Base-by-base conservation (phyloP, 2,113 vertebrate species). In the Sylvietta virens region DNA sequence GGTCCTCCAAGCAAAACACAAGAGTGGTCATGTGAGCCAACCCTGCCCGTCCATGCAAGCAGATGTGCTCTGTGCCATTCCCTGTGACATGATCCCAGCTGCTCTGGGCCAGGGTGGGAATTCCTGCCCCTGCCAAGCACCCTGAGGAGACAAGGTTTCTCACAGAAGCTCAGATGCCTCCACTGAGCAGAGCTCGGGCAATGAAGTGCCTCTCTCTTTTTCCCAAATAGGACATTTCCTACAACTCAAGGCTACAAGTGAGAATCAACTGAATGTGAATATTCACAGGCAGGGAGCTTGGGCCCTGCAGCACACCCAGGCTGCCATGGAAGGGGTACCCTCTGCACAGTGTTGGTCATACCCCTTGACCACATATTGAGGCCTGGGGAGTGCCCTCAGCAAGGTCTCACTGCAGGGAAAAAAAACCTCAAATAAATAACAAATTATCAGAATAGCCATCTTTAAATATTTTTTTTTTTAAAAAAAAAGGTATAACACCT, bases 1-100 rank as follows among this genome's bases (percentile, higher is more conserved):
- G 66, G 79, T 92, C 66, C 15, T 95, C 86, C 65, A 96, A 89
- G 39, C 18, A 85, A 92, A 96, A 87, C 53, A 94, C 1, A 9
- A 37, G 85, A 48, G 47, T 5, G n/a, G 4, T 78, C 3, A 2
- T 16, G 40, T 19, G 61, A 93, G 45, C 66, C 57, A 40, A 28
- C 61, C 35, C 42, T 13, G 69, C 44, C n/a, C 0, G 0, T 66
- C 30, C 19, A 1, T 10, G 1, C 33, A 33, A 40, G 50, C 65
- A 85, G 84, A 92, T 54, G 65, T 8, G 2, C 50, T 16, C 33
- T 42, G 83, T 30, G 44, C 82, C 58, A 65, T 39, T 57, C 16
- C 48, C 12, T 45, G 76, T 23, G 42, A 72, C 35, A 61, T 15
- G 21, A 50, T 65, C 40, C 53, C 73, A 87, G 53, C 48, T 42